These are phyloP conservation scores for Julus scanicus DNA, from an alignment of 2,888 invertebrate species.

Conservation along the genomic window DNA sequence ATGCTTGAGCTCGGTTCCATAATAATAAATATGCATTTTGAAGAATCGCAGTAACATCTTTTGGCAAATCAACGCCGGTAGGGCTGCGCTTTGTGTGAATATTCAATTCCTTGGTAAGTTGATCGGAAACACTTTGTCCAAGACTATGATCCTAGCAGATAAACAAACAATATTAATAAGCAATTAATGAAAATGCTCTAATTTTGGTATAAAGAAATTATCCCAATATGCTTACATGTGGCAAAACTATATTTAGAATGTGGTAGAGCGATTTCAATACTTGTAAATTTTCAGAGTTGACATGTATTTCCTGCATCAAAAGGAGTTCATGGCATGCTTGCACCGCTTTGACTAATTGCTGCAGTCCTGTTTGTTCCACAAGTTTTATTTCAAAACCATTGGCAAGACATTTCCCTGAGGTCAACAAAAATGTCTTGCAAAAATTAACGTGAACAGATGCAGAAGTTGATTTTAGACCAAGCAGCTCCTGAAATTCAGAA, in stretches of 20 bases:
- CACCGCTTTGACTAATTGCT: neutral
- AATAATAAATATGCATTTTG: conserved; percentile 38
- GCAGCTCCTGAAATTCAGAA: neutral
- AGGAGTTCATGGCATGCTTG: neutral
- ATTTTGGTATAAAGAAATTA: neutral
- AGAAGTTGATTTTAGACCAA: neutral
- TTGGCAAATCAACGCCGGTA: neutral
- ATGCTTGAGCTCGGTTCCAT: neutral
- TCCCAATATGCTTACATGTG: neutral
- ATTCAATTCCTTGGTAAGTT: neutral
- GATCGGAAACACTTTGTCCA: neutral
- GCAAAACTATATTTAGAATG: neutral
- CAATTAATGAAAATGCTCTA: neutral
- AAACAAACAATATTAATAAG: neutral
- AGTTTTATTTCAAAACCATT: neutral
- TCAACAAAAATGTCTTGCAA: neutral
- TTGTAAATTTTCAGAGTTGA: neutral
- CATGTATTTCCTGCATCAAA: neutral
- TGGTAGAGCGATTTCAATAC: neutral
- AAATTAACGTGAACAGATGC: neutral
- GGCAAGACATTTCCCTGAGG: neutral
- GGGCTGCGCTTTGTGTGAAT: neutral
- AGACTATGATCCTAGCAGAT: neutral
- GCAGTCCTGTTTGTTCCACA: neutral
- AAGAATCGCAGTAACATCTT: neutral